Conservation (phyloP, 2,113 vertebrate species). For the Xenopus tropicalis region UCB_Xtro_10.0 CM004447.2:35177501-35178000, state of each 20-base stretch:
- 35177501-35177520: conserved; percentile 14
- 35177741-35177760: conserved; percentile 4
- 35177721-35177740: conserved; percentile 13
- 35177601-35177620: conserved; percentile 1
- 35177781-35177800: conserved; percentile 1
- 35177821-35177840: background rate
- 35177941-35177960: too few relatives aligned
- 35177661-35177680: background rate
- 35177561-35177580: conserved; percentile 14
- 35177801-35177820: conserved; percentile 17
- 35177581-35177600: background rate
- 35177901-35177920: too few relatives aligned
- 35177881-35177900: background rate
- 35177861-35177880: background rate
- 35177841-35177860: background rate
- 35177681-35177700: conserved; percentile 1
- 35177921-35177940: too few relatives aligned
- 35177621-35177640: conserved; percentile 18
- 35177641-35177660: background rate
- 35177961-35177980: too few relatives aligned
- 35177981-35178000: too few relatives aligned
- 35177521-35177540: conserved; percentile 16
- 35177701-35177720: conserved; percentile 18
- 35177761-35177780: background rate
- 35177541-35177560: background rate